Percentiles rank a stretch among this genome's conserved stretches.
Evolutionary conservation across 2,113 vertebrate genomes (phyloP).

Genomic region (Pachypanchax playfairii): DNA sequence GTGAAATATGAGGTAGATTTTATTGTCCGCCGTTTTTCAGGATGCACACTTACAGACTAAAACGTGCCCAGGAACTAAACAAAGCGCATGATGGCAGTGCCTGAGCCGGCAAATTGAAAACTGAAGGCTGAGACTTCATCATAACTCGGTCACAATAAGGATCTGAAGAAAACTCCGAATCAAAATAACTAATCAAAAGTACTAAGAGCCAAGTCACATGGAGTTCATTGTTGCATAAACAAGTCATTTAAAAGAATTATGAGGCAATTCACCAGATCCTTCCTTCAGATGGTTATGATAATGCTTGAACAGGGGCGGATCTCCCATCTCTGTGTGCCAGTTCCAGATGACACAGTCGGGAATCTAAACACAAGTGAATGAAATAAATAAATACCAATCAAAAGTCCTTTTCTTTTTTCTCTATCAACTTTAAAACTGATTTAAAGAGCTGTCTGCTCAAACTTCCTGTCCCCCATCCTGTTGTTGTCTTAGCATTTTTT

Average conservation of each 20-base stretch:
- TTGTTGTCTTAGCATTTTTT: conserved; percentile 15
- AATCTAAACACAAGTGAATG: conserved; percentile 44
- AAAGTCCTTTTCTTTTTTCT: conserved; percentile 15
- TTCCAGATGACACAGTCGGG: conserved; percentile 54
- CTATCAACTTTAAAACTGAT: conserved; percentile 41
- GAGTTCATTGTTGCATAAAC: conserved; percentile 58
- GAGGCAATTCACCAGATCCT: conserved; percentile 51
- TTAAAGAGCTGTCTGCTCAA: conserved; percentile 16
- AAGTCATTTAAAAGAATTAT: conserved; percentile 61
- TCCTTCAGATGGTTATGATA: conserved; percentile 52
- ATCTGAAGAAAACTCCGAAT: conserved; percentile 17
- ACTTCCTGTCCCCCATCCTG: conserved; percentile 4
- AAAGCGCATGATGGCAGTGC: background rate
- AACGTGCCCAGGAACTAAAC: conserved; percentile 2
- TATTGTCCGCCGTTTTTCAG: conserved; percentile 1
- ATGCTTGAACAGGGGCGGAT: conserved; percentile 48
- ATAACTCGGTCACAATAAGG: conserved; percentile 15
- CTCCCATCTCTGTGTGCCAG: conserved; percentile 47
- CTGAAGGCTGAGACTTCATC: conserved; percentile 10
- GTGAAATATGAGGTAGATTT: conserved; percentile 14
- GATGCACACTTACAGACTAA: background rate
- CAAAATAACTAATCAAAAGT: conserved; percentile 39
- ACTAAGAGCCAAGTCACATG: conserved; percentile 43
- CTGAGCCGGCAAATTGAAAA: background rate
- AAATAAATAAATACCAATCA: conserved; percentile 47